Evolutionary conservation across 2,113 vertebrate genomes (phyloP).

Genomic region (Prionailurus viverrinus): DNA sequence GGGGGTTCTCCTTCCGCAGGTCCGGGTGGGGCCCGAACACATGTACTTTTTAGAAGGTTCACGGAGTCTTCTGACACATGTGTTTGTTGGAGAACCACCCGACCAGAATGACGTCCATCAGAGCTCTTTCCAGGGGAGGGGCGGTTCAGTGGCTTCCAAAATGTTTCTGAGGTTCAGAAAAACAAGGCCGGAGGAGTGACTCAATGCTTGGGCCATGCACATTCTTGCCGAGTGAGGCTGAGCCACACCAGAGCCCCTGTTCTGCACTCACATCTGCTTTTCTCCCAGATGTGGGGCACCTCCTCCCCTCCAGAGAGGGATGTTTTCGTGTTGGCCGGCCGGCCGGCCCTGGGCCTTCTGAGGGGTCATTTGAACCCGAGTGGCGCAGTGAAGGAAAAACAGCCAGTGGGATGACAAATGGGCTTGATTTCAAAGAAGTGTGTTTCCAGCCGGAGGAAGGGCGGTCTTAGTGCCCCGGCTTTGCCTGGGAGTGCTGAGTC

Average conservation of each 20-base stretch:
- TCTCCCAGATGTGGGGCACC: not conserved
- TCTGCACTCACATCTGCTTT: rapidly evolving
- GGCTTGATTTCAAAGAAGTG: not conserved
- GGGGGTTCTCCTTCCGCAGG: not conserved
- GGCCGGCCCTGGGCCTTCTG: rapidly evolving
- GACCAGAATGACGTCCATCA: not conserved
- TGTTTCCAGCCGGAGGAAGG: not conserved
- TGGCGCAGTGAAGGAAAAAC: not conserved
- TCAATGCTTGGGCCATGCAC: not conserved
- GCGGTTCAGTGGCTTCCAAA: not conserved
- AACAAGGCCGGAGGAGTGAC: not conserved
- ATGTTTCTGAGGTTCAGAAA: not conserved
- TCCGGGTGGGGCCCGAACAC: not conserved
- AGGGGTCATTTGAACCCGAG: not conserved
- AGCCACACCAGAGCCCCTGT: not conserved
- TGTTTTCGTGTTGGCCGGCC: rapidly evolving
- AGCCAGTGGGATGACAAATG: not conserved
- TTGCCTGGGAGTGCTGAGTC: not conserved
- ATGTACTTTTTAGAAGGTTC: rapidly evolving
- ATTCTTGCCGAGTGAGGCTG: not conserved
- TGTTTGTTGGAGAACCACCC: not conserved
- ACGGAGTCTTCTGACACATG: not conserved
- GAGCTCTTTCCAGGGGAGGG: not conserved
- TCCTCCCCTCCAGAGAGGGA: not conserved
- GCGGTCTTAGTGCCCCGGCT: rapidly evolving